Evolutionary conservation across 2,113 vertebrate genomes (phyloP), one percentile per base, ranked within the genome.

Genomic region (Aegithalos caudatus): DNA sequence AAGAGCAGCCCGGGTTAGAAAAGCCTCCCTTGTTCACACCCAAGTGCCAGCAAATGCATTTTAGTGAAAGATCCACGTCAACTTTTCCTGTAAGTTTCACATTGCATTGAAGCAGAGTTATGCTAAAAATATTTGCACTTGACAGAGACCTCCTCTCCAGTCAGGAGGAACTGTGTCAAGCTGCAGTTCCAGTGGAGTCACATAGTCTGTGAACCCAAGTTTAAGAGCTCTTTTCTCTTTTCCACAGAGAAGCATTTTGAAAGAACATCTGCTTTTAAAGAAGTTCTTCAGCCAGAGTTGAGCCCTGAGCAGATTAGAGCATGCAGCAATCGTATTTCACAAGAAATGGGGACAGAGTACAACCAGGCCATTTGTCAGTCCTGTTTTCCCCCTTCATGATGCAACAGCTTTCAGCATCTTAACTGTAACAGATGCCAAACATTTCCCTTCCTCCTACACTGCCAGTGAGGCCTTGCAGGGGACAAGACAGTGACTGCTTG

Each of bases 41-140:
- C 15, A 33, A 31, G 7, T 5, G 17, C 24, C 76, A 87, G 42
- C 7, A 71, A 62, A 42, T 5, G 5, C 5, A 12, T 64, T 82
- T 76, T 6, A 50, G 12, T 10, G 13, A 11, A 19, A 84, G 35
- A 60, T 4, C 5, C 15, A 7, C 0, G 0, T 15, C 29, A 31
- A 51, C 18, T 64, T 57, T 18, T 67, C 58, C 20, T 40, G 0
- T 1, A 14, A 28, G 4, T 51, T 64, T 51, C 40, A 53, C 4
- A 1, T 35, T 14, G n/a, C 35, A 27, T 8, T 38, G 19, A 37
- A 71, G 40, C 8, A 14, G 67, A 84, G 20, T 45, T 69, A 79
- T 2, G 23, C 23, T 72, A 33, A 76, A 76, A 86, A 45, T 45
- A 82, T 56, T 33, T 64, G n/a, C 31, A 69, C 31, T 22, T 70